A percentile compares a stretch with the other conserved stretches of the same genome.
Conservation (phyloP, 1,140 invertebrate species). For the Penaeus japonicus region DNA sequence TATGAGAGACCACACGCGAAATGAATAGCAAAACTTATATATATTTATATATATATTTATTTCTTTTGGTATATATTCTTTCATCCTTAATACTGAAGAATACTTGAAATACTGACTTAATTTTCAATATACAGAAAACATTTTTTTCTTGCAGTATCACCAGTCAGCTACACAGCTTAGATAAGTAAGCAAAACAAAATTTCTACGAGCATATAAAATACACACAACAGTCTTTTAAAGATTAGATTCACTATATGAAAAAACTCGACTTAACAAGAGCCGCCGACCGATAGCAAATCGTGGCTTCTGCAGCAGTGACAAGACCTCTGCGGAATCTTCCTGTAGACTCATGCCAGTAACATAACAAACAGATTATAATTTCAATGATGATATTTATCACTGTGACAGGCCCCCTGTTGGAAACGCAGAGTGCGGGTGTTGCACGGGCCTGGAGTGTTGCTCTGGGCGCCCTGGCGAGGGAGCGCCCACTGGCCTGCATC, state of each 20-base stretch:
- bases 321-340: constrained; percentile 25
- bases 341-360: constrained; percentile 18
- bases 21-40: constrained; percentile 31
- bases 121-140: constrained; percentile 19
- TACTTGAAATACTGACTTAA: constrained; percentile 26
- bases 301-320: constrained; percentile 17
- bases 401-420: constrained; percentile 23
- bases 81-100: constrained; percentile 40
- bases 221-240: constrained; percentile 42
- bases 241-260: constrained; percentile 42
- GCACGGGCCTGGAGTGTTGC: constrained; percentile 20
- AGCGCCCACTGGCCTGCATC: not conserved
- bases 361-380: constrained; percentile 23
- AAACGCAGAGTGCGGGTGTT: constrained; percentile 30
- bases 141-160: constrained; percentile 26
- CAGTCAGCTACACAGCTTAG: constrained; percentile 20
- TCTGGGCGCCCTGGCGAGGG: not conserved
- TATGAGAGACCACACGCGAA: constrained; percentile 32
- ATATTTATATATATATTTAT: not conserved
- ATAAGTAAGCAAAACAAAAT: constrained; percentile 26
- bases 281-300: not conserved
- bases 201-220: constrained; percentile 38
- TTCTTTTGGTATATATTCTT: not conserved
- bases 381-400: constrained; percentile 26
- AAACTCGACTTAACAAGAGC: constrained; percentile 40